These are phyloP conservation scores for Dasysyrphus tricinctus DNA, from an alignment of 2,888 invertebrate genomes.

Conservation along the genomic window DNA sequence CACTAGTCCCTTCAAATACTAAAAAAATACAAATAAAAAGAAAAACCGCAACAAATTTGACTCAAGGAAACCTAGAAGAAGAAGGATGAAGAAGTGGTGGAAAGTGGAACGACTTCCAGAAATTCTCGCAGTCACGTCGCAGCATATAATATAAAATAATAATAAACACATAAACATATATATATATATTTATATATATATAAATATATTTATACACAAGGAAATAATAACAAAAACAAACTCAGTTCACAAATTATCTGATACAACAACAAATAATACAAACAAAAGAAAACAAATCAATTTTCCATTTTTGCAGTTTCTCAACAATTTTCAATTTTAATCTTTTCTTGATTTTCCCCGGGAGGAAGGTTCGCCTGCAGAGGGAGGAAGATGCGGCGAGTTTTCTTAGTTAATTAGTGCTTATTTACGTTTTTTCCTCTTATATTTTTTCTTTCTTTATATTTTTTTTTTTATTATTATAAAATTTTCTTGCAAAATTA, in stretches of 20 bases:
- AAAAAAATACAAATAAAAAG: conserved; percentile 30
- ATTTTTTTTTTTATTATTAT: conserved; percentile 24
- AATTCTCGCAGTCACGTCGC: conserved; percentile 74
- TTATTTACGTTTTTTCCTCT: conserved; percentile 38
- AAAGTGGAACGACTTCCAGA: conserved; percentile 57
- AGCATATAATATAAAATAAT: conserved; percentile 59
- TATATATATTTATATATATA: conserved; percentile 55
- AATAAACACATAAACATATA: conserved; percentile 53
- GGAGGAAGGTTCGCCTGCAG: conserved; percentile 1
- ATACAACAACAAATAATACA: conserved; percentile 30
- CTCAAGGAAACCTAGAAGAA: conserved; percentile 65
- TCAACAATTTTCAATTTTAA: conserved; percentile 26
- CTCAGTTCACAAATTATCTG: conserved; percentile 73
- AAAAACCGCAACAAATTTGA: conserved; percentile 64
- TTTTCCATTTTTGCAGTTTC: conserved; percentile 61
- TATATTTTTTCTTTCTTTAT: conserved; percentile 6
- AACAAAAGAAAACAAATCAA: conserved; percentile 10
- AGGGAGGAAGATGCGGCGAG: conserved; percentile 25
- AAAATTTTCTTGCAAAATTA: conserved; percentile 10
- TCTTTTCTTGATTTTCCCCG: conserved; percentile 32
- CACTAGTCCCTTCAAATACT: conserved; percentile 77
- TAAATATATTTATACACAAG: conserved; percentile 75
- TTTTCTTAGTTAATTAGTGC: conserved; percentile 70
- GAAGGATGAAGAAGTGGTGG: conserved; percentile 2
- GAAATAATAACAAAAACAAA: conserved; percentile 66